Evolutionary conservation across 2,113 vertebrate genomes (phyloP), one percentile per base, ranked within the genome.

Genomic region (Phoxinus phoxinus): DNA sequence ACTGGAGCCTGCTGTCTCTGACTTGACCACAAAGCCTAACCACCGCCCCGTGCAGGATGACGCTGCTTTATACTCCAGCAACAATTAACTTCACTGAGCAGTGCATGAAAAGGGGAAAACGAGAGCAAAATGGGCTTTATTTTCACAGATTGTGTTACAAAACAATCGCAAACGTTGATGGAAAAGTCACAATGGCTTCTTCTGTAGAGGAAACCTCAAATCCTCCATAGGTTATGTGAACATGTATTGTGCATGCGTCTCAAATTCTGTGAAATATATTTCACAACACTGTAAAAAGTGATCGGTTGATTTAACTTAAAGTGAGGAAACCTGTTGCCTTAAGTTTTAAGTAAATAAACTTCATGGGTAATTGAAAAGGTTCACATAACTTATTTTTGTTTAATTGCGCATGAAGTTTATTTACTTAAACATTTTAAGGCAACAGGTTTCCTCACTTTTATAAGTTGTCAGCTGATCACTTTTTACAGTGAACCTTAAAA

Each of bases 1-100:
- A 86, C 51, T 84, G 61, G 76, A 88, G 85, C 73, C 84, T 86
- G 32, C 67, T 81, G 84, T 90, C 85, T 87, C 75, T 78, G 44
- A 65, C 84, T 41, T 86, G 80, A 89, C 90, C 86, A 85, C 83
- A 84, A 78, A 69, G 51, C 76, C 37, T 87, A 86, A 88, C 86
- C 87, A 76, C 86, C 82, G 67, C 85, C 85, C 67, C 48, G n/a
- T 74, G 85, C 65, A 78, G 83, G 59, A 84, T 69, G 46, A 63
- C 63, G 76, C 32, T 67, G 86, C 9, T 37, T 74, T 21, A 69
- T 23, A 35, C 46, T 75, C 65, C 65, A 87, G n/a, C 46, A 71
- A 56, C 85, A 85, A 82, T 58, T 79, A 44, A 15, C 56, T 79
- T 35, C 72, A 37, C 76, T n/a, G 61, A 86, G 51, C 32, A 73